Base-by-base conservation (phyloP, 1,140 invertebrate genomes). In the Drosophila kepulauana region DNA sequence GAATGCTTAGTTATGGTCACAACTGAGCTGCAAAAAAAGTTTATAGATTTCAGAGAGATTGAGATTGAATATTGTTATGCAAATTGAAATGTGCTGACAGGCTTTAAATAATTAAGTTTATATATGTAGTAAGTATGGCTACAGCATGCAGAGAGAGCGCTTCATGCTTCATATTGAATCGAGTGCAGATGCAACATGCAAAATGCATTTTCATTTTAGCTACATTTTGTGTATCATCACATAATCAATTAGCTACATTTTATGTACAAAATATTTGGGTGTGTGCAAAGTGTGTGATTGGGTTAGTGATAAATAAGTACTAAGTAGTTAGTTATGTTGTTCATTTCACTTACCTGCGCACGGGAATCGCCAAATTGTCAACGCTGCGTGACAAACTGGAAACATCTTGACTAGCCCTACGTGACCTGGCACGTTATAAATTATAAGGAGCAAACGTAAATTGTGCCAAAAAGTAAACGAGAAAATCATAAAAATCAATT, bases 321-420 rank as follows among this genome's bases (percentile, higher is more conserved):
- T 41, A 41, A 11, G 25, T 20, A 8, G 20, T 77, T 51, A 57
- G 64, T 63, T 51, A 64, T 3, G 51, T 61, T 67, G 20, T 54
- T 63, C 6, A 38, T 3, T 38, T 38, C 16, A 92, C 92, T 92
- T 92, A 92, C 92, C 92, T 90, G 79, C 92, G 85, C 71, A 91
- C 85, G 58, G 91, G 91, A 45, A 92, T 88, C 73, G 91, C 75
- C 76, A 92, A 81, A 78, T 92, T 92, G 81, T 95, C 94, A 78
- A 94, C 95, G 91, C 94, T 95, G 89, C 94, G 93, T 79, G 95
- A 94, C 80, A 95, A 94, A 93, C 92, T 91, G 76, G 93, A 93
- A 71, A 94, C 94, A 93, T 97, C 96, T 94, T 96, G 96, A 85
- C 96, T 96, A 92, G 96, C 95, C 87, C 96, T 95, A 91, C 96